Conservation (phyloP, 2,113 vertebrate species). For the Oreochromis aureus region DNA sequence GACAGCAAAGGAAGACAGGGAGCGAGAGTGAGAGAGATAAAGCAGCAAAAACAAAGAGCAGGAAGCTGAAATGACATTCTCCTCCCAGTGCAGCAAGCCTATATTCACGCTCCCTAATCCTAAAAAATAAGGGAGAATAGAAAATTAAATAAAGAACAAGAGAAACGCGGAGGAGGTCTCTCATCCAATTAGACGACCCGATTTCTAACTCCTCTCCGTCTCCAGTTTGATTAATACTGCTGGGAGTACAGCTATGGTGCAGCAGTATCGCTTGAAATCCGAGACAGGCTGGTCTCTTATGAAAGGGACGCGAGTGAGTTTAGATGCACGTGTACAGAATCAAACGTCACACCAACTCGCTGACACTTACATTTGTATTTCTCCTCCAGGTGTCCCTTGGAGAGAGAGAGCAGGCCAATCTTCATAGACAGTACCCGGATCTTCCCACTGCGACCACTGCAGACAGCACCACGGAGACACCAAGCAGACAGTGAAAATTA, state of each 20-base stretch:
- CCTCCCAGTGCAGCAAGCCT: conserved; percentile 35
- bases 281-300: background rate
- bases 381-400: conserved; percentile 93
- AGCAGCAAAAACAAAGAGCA: conserved; percentile 23
- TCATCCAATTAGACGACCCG: conserved; percentile 57
- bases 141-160: conserved; percentile 55
- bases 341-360: background rate
- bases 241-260: background rate
- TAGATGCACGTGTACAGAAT: background rate
- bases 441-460: conserved; percentile 91
- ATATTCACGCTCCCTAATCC: conserved; percentile 36
- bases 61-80: conserved; percentile 33
- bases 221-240: conserved; percentile 42
- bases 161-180: conserved; percentile 50
- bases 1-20: conserved; percentile 34
- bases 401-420: conserved; percentile 92
- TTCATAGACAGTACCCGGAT: conserved; percentile 93
- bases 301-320: background rate
- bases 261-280: background rate
- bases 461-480: background rate
- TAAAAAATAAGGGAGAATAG: conserved; percentile 43
- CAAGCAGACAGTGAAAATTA: background rate
- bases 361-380: conserved; percentile 93
- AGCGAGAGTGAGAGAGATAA: conserved; percentile 25
- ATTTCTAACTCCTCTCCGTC: background rate